Conservation (phyloP, 2,888 invertebrate species). For the Pelosia muscerda region DNA sequence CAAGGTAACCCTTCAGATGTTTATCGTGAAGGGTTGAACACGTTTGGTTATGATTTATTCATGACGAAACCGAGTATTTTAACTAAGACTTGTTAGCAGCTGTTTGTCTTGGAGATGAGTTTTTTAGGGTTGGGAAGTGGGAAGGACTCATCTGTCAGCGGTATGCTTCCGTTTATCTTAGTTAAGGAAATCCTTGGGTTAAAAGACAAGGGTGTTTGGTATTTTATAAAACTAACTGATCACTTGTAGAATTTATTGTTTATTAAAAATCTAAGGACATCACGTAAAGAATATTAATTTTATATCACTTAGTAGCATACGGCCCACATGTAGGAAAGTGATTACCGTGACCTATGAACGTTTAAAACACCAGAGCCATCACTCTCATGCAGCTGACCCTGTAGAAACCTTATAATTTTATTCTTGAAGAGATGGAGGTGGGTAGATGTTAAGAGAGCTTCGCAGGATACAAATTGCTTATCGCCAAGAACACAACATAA, state of each 20-base stretch:
- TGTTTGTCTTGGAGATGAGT: conserved; percentile 29
- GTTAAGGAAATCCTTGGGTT: not conserved
- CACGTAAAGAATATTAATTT: too few species aligned
- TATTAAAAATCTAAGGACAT: too few species aligned
- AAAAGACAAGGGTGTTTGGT: not conserved
- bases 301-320: too few species aligned
- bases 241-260: not conserved
- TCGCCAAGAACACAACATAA: too few species aligned
- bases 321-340: too few species aligned
- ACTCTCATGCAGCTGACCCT: too few species aligned
- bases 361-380: too few species aligned
- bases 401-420: too few species aligned
- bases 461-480: too few species aligned
- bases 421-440: too few species aligned
- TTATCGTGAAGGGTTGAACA: conserved; percentile 63
- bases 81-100: conserved; percentile 40
- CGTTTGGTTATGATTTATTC: conserved; percentile 64
- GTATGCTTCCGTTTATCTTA: not conserved
- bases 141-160: conserved; percentile 17
- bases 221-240: not conserved
- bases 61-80: conserved; percentile 35
- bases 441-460: too few species aligned
- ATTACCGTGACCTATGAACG: too few species aligned
- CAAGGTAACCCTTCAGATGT: conserved; percentile 55
- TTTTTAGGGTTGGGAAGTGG: conserved; percentile 5